Base-by-base conservation (phyloP, 1,140 invertebrate species). In the Samia ricini region DNA sequence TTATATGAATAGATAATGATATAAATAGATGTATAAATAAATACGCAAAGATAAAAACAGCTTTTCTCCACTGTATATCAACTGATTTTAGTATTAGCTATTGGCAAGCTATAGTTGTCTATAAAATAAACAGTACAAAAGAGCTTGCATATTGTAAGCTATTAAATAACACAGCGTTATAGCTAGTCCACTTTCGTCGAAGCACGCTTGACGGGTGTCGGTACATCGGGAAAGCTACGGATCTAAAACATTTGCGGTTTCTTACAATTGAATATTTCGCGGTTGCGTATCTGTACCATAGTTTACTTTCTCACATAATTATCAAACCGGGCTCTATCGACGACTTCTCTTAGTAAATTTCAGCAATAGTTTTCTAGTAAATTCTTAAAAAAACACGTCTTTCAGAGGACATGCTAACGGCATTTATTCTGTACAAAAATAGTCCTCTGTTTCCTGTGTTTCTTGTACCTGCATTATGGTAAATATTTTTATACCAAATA, bases 221-320 rank as follows among this genome's bases (percentile, higher is more conserved):
- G 81, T 80, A 76, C 72, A 80, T 82, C 76, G 65, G 62, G 81
- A 84, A 88, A 85, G 81, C 82, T 83, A 78, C 76, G 80, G 81
- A 81, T 80, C 74, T 67, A 68, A 65, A 66, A 66, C 69, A 78
- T 83, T 83, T 83, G 85, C 73, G 80, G 83, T 85, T 81, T 71
- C 73, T 74, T 79, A 83, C 81, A 79, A 87, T 81, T 83, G 74
- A 87, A 85, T 88, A 78, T 74, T 72, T 66, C 71, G 72, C 70
- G 66, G 75, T 77, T 75, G 72, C 65, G 66, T 68, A 68, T 49
- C 67, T 66, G 61, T 69, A 68, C 66, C 65, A 33, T 22, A 24
- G 56, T 60, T 24, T 42, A 56, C 54, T 52, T 48, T 29, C 54
- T 61, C 58, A 52, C 51, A n/a, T 21, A 10, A 52, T 52, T 52